A percentile compares a stretch with the other conserved stretches of the same genome.
Evolutionary conservation across 2,888 invertebrate species (phyloP).

Genomic region (Mystacides longicornis): DNA sequence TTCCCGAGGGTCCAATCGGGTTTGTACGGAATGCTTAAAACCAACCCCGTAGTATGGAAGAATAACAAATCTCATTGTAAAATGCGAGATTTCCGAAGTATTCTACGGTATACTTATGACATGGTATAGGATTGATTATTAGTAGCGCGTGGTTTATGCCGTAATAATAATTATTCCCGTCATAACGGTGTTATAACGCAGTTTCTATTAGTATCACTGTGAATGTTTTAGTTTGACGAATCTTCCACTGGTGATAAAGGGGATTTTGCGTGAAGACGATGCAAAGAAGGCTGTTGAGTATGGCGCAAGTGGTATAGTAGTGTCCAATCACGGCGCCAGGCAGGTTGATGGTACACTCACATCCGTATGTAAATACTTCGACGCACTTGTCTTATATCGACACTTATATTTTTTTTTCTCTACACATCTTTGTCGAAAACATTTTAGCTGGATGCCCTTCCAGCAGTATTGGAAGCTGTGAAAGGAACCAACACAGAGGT

Average conservation of each 20-base stretch:
- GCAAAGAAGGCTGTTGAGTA: conserved; percentile 65
- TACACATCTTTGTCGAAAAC: too few relatives aligned
- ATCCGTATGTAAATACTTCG: conserved; percentile 48
- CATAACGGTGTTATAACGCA: too few relatives aligned
- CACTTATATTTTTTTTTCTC: not conserved
- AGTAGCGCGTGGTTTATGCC: too few relatives aligned
- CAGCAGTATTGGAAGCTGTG: conserved; percentile 70
- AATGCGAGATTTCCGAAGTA: too few relatives aligned
- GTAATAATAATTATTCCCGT: not conserved
- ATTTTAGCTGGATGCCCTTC: conserved; percentile 71
- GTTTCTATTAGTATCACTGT: too few relatives aligned
- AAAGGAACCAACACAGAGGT: conserved; percentile 61
- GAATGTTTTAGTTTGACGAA: conserved; percentile 52
- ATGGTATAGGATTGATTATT: too few relatives aligned
- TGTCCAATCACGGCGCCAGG: conserved; percentile 91
- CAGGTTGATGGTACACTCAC: conserved; percentile 83
- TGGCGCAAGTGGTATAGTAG: conserved; percentile 74
- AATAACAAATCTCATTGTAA: too few relatives aligned
- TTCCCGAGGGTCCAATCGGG: too few relatives aligned
- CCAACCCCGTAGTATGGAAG: too few relatives aligned
- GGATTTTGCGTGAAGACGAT: conserved; percentile 80
- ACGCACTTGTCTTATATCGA: not conserved
- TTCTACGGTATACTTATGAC: too few relatives aligned
- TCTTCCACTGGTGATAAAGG: conserved; percentile 79
- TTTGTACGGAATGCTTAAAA: too few relatives aligned